Evolutionary conservation across 2,113 vertebrate genomes (phyloP), one percentile per base, ranked within the genome.

Genomic region (Globicephala melas): DNA sequence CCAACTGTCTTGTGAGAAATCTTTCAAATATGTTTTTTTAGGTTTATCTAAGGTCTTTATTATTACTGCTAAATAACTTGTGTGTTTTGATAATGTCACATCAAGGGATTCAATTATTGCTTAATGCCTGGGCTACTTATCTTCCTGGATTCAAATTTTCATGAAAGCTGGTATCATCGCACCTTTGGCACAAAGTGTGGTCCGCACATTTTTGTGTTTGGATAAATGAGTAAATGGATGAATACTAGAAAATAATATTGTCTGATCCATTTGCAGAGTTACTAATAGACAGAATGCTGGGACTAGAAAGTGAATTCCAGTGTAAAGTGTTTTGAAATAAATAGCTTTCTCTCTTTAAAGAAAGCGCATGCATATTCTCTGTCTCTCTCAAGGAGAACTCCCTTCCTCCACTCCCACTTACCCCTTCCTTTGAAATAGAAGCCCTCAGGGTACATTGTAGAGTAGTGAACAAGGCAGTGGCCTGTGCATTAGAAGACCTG

Each of bases 81-180:
- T n/a, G 5, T 67, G 0, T 91, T 77, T 77, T 89, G 71, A 67
- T 90, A 47, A 53, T 85, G 38, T n/a, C 74, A 65, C 20, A 53
- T 12, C 55, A 68, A 14, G 41, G 31, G 18, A 44, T 77, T 9
- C 17, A 50, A 5, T 20, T 70, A 28, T 20, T 84, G 11, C 25
- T 93, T 47, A 80, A 77, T 71, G 23, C 15, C 55, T 82, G 33
- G 31, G n/a, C 28, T 89, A 44, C 36, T 90, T 95, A 96, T 68
- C 58, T 94, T 94, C n/a, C n/a, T 94, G 41, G 25, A 86, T 53
- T 92, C 14, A 23, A 7, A 33, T 83, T 73, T 92, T 77, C n/a
- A 20, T 62, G 68, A 81, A 67, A 90, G 41, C 73, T 3, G 1
- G 14, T 83, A 33, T 71, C 77, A 17, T 67, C 25, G 10, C 26